phyloP scores from a whole-genome alignment of 2,113 vertebrate genomes.

The Litocranius walleri region DNA sequence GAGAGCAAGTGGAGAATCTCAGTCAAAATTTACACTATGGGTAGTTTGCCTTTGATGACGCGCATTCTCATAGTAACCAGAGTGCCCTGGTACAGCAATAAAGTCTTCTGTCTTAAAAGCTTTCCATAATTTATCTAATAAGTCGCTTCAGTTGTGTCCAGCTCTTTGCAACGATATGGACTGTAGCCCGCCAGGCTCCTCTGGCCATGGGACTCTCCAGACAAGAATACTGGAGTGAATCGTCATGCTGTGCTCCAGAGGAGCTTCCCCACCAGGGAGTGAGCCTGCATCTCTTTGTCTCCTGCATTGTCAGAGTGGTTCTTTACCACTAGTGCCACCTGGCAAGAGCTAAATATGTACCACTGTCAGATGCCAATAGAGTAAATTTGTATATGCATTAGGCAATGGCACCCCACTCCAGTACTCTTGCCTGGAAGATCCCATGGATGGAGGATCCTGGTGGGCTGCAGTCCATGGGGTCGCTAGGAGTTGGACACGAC shows the following conservation, averaged over 20 bases:
- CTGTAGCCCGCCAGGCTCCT: fast-evolving
- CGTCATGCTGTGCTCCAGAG: not conserved
- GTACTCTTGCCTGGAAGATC: no score
- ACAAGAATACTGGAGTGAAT: not conserved
- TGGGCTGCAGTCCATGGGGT: no score
- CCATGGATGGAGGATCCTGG: no score
- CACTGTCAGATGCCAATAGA: not conserved
- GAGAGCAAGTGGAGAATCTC: not conserved
- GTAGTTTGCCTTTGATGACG: not conserved
- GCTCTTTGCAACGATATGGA: not conserved
- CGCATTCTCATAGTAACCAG: not conserved
- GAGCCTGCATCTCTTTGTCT: not conserved
- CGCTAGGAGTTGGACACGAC: no score
- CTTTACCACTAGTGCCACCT: not conserved
- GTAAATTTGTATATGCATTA: not conserved
- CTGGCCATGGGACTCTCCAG: not conserved
- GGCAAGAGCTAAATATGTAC: not conserved
- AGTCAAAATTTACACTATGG: not conserved
- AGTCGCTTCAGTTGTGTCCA: not conserved
- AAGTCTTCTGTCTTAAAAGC: not conserved
- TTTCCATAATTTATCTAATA: not conserved
- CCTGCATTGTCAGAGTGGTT: not conserved
- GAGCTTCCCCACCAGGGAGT: not conserved
- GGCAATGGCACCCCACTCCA: no score
- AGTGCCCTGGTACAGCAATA: not conserved